Conservation (phyloP, 2,888 invertebrate species). For the Caenorhabditis macrosperma region DNA sequence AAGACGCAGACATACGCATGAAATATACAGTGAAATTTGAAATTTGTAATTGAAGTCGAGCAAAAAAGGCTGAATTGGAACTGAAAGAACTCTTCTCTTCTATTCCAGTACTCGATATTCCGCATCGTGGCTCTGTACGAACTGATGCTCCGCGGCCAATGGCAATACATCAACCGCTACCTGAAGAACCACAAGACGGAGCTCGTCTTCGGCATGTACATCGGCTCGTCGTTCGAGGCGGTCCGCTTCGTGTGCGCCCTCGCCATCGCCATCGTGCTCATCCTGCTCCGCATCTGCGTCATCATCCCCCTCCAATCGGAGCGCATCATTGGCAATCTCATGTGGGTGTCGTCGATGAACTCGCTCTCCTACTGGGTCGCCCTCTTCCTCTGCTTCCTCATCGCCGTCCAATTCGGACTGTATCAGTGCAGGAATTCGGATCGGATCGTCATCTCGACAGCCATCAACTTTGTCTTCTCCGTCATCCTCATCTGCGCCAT, state of each 20-base stretch:
- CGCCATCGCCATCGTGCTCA: slow-evolving; percentile 20
- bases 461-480: slow-evolving; percentile 31
- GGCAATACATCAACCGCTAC: slow-evolving; percentile 27
- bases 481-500: slow-evolving; percentile 15
- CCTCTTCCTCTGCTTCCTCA: slow-evolving; percentile 12
- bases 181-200: slow-evolving; percentile 6
- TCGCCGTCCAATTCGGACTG: slow-evolving; percentile 26
- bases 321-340: slow-evolving; percentile 14
- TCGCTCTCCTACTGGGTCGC: slow-evolving; percentile 18
- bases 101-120: slow-evolving; percentile 46
- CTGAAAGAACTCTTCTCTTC: not conserved
- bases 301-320: not conserved
- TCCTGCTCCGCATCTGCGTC: slow-evolving; percentile 26
- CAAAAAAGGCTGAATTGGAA: too few species aligned
- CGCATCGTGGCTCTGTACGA: slow-evolving; percentile 49
- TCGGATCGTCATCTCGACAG: slow-evolving; percentile 23
- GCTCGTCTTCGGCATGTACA: slow-evolving; percentile 26
- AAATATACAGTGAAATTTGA: too few species aligned
- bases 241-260: slow-evolving; percentile 39
- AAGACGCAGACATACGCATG: too few species aligned
- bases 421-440: slow-evolving; percentile 29
- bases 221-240: slow-evolving; percentile 37
- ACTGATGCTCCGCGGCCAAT: slow-evolving; percentile 34
- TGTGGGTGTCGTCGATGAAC: slow-evolving; percentile 27
- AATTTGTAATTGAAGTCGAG: too few species aligned